Base-by-base conservation (phyloP, 2,113 vertebrate genomes). In the Azemiops feae region DNA sequence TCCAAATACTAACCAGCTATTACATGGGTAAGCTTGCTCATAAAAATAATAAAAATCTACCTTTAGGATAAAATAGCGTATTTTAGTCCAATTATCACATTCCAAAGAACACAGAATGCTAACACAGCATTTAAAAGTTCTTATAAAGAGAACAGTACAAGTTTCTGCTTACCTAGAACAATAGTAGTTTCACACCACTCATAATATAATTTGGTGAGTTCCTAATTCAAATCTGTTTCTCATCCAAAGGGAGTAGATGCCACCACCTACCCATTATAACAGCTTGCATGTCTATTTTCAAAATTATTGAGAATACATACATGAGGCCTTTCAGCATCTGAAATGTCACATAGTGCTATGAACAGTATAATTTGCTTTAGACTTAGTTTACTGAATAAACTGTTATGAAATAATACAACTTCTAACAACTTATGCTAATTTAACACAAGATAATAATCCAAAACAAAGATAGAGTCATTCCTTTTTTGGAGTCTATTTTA, bases 1-100 rank as follows among this genome's bases (percentile, higher is more conserved):
- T 34, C 20, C 16, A 92, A 60, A 64, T 18, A 89, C 1, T 54
- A 2, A 27, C 6, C 30, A 60, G 23, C 5, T 7, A 39, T 87
- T 54, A 23, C 25, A 39, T 22, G 58, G 22, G 8, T 91, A 85
- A n/a, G 5, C 8, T 69, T 54, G 34, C 34, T 47, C 18, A 81
- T 25, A 14, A 16, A 69, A 47, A 93, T 3, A 25, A 92, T 53
- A 94, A 16, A 54, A 34, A 93, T 1, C 10, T 18, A 64, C 89
- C 93, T 91, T 16, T n/a, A 90, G 20, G 18, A 90, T 64, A 85
- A 95, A 23, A 7, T 89, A 92, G 88, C 12, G 1, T 20, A 57
- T 11, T 0, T 27, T 69, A 8, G 6, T 4, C 18, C 2, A 5
- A 16, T 39, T 93, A 39, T 0, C 86, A 85, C 90, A 45, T 53